Conservation (phyloP, 2,113 vertebrate genomes). For the Spea multiplicata region DNA sequence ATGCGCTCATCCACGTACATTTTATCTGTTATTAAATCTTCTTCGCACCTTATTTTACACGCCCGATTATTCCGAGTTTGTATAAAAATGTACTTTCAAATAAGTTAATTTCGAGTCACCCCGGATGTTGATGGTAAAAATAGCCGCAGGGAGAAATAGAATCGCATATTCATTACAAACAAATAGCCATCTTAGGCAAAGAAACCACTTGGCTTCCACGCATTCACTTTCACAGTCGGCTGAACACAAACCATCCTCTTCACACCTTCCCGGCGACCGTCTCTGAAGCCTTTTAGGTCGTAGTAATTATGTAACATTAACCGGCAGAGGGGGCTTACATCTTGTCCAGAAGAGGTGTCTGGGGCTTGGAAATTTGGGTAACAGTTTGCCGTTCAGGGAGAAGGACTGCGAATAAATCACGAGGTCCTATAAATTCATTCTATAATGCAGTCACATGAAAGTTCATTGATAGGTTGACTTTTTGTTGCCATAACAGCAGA, state of each 20-base stretch:
- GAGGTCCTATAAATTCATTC: no score
- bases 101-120: neutral
- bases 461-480: no score
- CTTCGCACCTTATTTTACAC: slow-evolving; percentile 19
- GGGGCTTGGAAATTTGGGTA: no score
- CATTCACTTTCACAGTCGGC: neutral
- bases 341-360: neutral
- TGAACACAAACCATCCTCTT: neutral
- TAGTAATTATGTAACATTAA: neutral
- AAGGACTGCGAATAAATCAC: no score
- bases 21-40: slow-evolving; percentile 24
- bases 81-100: slow-evolving; percentile 13
- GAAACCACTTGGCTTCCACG: neutral
- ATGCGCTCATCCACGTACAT: no score
- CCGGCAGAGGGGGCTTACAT: neutral
- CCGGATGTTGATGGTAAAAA: neutral
- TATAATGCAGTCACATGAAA: no score
- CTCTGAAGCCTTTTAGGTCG: neutral
- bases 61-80: neutral
- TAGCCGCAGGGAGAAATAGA: slow-evolving; percentile 24
- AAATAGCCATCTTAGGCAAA: neutral
- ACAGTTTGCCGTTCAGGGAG: no score
- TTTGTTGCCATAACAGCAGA: no score
- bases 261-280: neutral
- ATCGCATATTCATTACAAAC: slow-evolving; percentile 25